phyloP scores from a whole-genome alignment of 2,113 vertebrate genomes.

The Tragulus kanchil region DNA sequence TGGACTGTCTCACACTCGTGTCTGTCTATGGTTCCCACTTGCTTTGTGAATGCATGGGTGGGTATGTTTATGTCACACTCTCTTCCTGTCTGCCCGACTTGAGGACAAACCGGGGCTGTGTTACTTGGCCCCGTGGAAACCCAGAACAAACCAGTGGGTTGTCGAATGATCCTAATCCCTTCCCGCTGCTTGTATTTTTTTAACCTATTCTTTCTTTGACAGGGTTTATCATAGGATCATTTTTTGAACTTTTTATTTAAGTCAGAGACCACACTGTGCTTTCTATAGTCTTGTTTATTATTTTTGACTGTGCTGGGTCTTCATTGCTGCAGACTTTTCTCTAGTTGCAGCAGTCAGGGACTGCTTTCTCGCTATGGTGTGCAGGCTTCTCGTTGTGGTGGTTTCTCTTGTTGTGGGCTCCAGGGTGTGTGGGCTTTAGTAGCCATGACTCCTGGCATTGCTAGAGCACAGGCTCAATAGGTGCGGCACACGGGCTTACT shows the following conservation, averaged over 20 bases:
- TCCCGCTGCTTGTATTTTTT: neutral
- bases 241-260: neutral
- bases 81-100: neutral
- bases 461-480: neutral
- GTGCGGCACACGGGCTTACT: neutral
- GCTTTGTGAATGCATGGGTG: neutral
- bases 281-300: neutral
- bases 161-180: neutral
- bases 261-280: neutral
- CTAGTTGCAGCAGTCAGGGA: neutral
- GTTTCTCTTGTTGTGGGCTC: neutral
- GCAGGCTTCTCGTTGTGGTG: neutral
- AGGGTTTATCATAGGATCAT: neutral
- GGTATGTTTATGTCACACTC: neutral
- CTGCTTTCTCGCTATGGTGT: neutral
- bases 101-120: neutral
- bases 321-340: neutral
- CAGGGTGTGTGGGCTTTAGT: neutral
- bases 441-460: neutral
- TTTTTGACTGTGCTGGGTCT: neutral
- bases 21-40: neutral
- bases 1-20: fast-evolving
- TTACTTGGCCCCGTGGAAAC: neutral
- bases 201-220: neutral
- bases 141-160: neutral